Evolutionary conservation across 2,113 vertebrate genomes (phyloP), one percentile per base, ranked within the genome.

Genomic region (Stegostoma tigrinum): DNA sequence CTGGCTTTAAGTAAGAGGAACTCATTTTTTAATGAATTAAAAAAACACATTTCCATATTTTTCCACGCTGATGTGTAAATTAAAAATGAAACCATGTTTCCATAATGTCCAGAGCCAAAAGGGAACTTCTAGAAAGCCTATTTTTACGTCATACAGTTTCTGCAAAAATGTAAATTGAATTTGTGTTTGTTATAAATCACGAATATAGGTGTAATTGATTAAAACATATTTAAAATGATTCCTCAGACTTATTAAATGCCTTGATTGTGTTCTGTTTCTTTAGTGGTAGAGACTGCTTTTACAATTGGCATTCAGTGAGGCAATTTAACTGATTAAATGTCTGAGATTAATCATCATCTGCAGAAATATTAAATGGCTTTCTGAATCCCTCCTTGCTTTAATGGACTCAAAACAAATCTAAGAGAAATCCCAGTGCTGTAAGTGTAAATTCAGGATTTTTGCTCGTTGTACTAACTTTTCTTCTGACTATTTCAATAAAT

Each of bases 21-120:
- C 19, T n/a, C 30, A 64, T 91, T 91, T 90, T 91, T n/a, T 38
- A 90, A 93, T 93, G 61, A 93, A 67, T 93, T 93, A 93, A 42
- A 93, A 93, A 90, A 21, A 38, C 21, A n/a, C n/a, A 38, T 93
- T 66, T 66, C 61, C 89, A 67, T 7, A 21, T 66, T 55, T 34
- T 90, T 90, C 52, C 45, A 75, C 34, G 52, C 30, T 55, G 87
- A 61, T 66, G 34, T 67, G 89, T 38, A 66, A 93, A 67, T 38
- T n/a, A 34, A 66, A 48, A 93, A 64, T 23, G 2, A 64, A 61
- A 14, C 14, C 14, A 61, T 89, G 48, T 30, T 64, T 64, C 34
- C 52, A 34, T 5, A 64, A 66, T n/a, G 66, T 66, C 1, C 5
- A 93, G 38, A 93, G 21, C 2, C 0, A 52, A 87, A 24, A 30